phyloP scores from a whole-genome alignment of 1,140 invertebrate species.

The Sitobion miscanthi region DNA sequence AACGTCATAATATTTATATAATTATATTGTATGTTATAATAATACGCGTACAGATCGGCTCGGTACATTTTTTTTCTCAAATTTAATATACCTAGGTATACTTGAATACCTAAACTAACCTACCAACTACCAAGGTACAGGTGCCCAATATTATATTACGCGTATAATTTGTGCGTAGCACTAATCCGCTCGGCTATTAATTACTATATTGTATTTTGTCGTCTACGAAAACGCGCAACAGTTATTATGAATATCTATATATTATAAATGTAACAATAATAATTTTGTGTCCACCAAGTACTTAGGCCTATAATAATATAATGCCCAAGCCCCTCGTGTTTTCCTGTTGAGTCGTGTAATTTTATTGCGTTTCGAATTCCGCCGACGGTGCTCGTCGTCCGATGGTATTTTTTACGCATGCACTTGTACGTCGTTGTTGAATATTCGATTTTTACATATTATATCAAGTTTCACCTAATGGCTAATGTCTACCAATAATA shows the following conservation, averaged over 20 bases:
- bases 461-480: neutral
- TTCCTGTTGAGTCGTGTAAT: neutral
- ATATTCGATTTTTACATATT: neutral
- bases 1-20: no score
- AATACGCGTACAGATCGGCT: neutral
- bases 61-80: neutral
- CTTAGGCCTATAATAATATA: no score
- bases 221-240: neutral
- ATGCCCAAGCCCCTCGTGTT: neutral
- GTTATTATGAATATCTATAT: neutral
- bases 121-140: neutral
- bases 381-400: neutral
- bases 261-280: no score
- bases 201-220: neutral
- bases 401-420: neutral
- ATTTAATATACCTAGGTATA: neutral
- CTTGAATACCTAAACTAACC: neutral
- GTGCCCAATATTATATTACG: neutral
- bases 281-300: neutral
- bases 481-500: neutral
- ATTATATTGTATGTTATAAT: no score
- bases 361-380: neutral
- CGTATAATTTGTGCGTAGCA: neutral
- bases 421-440: neutral
- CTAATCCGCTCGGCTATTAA: neutral